These are phyloP conservation scores for Mola mola DNA, from an alignment of 2,113 vertebrate genomes.

Conservation along the genomic window DNA sequence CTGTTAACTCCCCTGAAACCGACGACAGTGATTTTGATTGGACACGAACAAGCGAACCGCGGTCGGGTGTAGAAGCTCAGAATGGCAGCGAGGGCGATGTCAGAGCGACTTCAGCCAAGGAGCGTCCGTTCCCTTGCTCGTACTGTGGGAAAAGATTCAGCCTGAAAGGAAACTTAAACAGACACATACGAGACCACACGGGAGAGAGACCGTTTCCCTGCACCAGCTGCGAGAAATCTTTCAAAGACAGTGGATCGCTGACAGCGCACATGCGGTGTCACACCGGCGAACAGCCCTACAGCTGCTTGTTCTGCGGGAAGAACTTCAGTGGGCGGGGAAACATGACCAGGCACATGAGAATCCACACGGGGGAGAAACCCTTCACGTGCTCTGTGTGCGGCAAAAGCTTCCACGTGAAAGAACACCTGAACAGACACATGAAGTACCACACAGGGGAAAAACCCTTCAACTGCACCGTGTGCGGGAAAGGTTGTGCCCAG, in stretches of 20 bases:
- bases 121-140: slow-evolving; percentile 50
- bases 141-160: slow-evolving; percentile 57
- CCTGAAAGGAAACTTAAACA: slow-evolving; percentile 52
- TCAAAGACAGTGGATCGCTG: slow-evolving; percentile 52
- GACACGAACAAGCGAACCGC: background rate
- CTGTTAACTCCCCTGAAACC: background rate
- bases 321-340: slow-evolving; percentile 54
- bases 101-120: background rate
- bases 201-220: slow-evolving; percentile 54
- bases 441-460: slow-evolving; percentile 35
- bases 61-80: rapidly evolving
- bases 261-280: slow-evolving; percentile 57
- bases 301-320: slow-evolving; percentile 55
- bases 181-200: slow-evolving; percentile 55
- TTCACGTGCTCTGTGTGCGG: slow-evolving; percentile 13
- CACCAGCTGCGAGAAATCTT: slow-evolving; percentile 30
- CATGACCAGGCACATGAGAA: slow-evolving; percentile 57
- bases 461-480: slow-evolving; percentile 22
- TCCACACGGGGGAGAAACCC: slow-evolving; percentile 36
- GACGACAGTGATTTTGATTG: slow-evolving; percentile 34
- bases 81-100: background rate
- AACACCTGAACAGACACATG: slow-evolving; percentile 35
- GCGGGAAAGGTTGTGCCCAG: slow-evolving; percentile 22
- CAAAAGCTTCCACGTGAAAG: slow-evolving; percentile 24
- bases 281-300: slow-evolving; percentile 59